Evolutionary conservation across 2,797 vertebrate genomes (phyloP).

Genomic region (Phataginus tricuspis): DNA sequence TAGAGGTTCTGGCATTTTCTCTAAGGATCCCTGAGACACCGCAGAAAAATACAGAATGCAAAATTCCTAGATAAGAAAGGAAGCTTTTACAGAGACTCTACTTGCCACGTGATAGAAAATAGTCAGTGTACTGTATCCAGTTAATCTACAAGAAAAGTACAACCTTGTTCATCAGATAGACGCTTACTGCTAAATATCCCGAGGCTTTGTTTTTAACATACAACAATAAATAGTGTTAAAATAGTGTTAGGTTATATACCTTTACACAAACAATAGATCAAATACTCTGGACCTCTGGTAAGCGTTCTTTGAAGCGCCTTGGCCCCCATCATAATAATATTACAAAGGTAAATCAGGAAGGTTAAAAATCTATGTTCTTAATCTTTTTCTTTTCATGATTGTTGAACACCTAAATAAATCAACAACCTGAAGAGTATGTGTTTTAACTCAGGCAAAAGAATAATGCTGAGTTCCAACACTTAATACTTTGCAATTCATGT

Average conservation of each 20-base stretch:
- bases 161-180: background rate
- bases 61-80: background rate
- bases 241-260: background rate
- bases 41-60: background rate
- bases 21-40: background rate
- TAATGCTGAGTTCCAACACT: background rate
- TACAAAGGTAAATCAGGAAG: slow-evolving; percentile 3
- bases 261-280: background rate
- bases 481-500: background rate
- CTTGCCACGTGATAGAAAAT: background rate
- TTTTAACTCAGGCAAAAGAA: slow-evolving; percentile 25
- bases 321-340: background rate
- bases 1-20: background rate
- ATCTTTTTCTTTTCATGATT: background rate
- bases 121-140: background rate
- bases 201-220: background rate
- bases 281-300: background rate
- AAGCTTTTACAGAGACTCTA: background rate
- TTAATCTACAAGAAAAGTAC: background rate
- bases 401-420: background rate
- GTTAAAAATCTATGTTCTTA: background rate
- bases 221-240: background rate
- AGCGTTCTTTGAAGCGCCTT: background rate
- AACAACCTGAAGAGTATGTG: background rate
- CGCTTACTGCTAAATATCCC: background rate